Evolutionary conservation across 1,140 invertebrate genomes (phyloP).

Genomic region (Magallana ariakensis): DNA sequence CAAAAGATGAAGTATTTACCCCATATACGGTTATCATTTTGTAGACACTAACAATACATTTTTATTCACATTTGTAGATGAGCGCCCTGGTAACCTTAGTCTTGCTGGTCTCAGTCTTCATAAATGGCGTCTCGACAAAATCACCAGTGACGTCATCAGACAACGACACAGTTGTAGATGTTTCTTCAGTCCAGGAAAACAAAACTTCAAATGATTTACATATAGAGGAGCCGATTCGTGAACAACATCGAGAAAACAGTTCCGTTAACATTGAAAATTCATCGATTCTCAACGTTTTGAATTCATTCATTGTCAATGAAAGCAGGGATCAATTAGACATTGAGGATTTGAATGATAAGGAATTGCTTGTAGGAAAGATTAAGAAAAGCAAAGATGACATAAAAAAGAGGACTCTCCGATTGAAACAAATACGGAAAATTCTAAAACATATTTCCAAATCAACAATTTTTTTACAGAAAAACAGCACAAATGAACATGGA

Average conservation of each 20-base stretch:
- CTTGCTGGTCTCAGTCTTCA: neutral
- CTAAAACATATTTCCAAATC: neutral
- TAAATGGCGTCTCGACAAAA: neutral
- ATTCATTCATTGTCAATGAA: too few species aligned
- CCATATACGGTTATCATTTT: too few species aligned
- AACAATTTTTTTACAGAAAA: neutral
- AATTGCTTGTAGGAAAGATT: neutral
- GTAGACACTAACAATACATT: too few species aligned
- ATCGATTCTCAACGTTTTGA: too few species aligned
- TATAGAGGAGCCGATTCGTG: too few species aligned
- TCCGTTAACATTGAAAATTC: too few species aligned
- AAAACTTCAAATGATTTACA: neutral
- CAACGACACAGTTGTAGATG: neutral
- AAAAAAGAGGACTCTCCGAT: neutral
- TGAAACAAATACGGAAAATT: conserved; percentile 3
- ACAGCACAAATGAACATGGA: neutral
- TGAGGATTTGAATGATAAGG: too few species aligned
- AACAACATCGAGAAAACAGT: too few species aligned
- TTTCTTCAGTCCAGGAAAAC: neutral
- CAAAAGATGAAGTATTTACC: too few species aligned
- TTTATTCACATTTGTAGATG: neutral
- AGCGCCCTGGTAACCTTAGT: neutral
- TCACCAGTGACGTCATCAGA: neutral
- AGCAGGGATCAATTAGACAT: too few species aligned
- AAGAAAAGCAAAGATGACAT: neutral